phyloP scores from a whole-genome alignment of 2,113 vertebrate species.

The Pseudorasbora parva region DNA sequence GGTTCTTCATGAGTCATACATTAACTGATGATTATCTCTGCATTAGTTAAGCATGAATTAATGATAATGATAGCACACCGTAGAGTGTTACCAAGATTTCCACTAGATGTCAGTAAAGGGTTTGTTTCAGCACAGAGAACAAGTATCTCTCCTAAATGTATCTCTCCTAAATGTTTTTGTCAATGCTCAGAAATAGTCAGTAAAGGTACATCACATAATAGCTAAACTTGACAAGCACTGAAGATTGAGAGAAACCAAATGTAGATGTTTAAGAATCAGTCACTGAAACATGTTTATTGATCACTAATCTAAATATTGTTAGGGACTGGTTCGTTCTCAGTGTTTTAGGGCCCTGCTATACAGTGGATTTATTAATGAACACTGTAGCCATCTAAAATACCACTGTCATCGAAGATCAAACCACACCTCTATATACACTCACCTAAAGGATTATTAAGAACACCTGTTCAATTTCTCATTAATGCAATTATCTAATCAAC shows the following conservation, averaged over 20 bases:
- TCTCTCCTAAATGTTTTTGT: conserved; percentile 44
- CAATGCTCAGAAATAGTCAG: background rate
- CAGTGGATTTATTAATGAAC: background rate
- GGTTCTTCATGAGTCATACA: too few relatives aligned
- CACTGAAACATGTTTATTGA: background rate
- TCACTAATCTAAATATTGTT: background rate
- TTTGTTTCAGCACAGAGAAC: conserved; percentile 20
- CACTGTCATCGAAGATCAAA: background rate
- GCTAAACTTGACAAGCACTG: background rate
- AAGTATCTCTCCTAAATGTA: conserved; percentile 46
- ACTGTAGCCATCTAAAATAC: background rate
- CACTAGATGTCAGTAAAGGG: conserved; percentile 60
- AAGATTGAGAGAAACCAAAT: background rate
- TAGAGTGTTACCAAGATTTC: background rate
- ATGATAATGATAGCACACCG: too few relatives aligned
- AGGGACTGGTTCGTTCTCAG: background rate
- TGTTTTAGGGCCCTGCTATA: too few relatives aligned
- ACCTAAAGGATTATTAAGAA: too few relatives aligned
- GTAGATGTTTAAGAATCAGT: background rate
- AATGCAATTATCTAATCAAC: too few relatives aligned
- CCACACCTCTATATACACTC: background rate
- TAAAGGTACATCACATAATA: too few relatives aligned
- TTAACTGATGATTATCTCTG: too few relatives aligned
- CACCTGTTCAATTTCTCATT: too few relatives aligned
- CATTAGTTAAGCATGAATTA: too few relatives aligned